These are phyloP conservation scores for Vicugna pacos DNA, from an alignment of 2,113 vertebrate species.

Conservation along the genomic window DNA sequence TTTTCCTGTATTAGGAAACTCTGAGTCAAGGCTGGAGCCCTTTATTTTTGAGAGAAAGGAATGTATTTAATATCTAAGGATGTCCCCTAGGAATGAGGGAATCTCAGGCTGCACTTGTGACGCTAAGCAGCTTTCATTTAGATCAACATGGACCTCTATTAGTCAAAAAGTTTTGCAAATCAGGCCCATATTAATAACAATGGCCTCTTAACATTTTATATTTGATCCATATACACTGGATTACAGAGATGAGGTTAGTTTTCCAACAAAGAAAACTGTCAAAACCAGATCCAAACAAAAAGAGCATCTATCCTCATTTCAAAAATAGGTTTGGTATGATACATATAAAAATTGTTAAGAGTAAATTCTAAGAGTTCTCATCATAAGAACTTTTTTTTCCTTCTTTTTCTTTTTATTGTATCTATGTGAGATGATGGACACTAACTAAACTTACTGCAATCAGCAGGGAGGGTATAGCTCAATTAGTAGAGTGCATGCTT, in stretches of 20 bases:
- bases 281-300: slow-evolving; percentile 36
- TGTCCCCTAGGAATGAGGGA: neutral
- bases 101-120: neutral
- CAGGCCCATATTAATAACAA: neutral
- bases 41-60: slow-evolving; percentile 12
- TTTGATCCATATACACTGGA: slow-evolving; percentile 10
- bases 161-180: neutral
- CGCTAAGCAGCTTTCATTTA: neutral
- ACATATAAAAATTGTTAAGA: too few species aligned
- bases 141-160: neutral
- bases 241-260: slow-evolving; percentile 30
- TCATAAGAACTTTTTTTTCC: too few species aligned
- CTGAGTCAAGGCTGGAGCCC: neutral
- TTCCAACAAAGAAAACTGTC: slow-evolving; percentile 23
- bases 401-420: too few species aligned
- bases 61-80: neutral
- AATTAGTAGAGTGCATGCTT: too few species aligned
- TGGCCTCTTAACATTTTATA: neutral
- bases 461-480: too few species aligned
- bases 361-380: too few species aligned
- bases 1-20: neutral
- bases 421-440: too few species aligned
- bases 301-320: neutral
- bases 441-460: too few species aligned
- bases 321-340: neutral